Base-by-base conservation (phyloP, 2,888 invertebrate genomes). In the Icerya purchasi region DNA sequence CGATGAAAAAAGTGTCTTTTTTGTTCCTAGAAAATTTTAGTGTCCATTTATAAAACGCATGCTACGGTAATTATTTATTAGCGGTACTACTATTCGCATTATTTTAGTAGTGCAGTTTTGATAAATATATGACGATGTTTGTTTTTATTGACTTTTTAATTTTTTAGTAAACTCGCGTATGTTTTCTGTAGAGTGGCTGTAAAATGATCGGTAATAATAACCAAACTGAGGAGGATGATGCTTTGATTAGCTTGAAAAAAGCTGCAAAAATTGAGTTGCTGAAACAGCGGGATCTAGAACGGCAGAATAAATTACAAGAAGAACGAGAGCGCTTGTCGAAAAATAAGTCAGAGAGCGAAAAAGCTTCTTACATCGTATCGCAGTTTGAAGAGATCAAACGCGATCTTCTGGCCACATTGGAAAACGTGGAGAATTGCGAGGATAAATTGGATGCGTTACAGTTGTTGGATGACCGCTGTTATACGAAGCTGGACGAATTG, bases 401-500 rank as follows among this genome's bases (percentile, higher is more conserved):
- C 24, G 56, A 60, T 19, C 56, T 60, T 18, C 25, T 49, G 19
- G 24, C 56, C 10, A 23, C 21, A 18, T 19, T 60, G 21, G 53
- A 51, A 1, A 55, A 60, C 52, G 56, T 60, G 14, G 60, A 60
- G 53, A 56, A 60, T 21, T 24, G 21, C n/a, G 53, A 56, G 20
- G 60, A 56, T 2, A 55, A 55, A 1, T 56, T 53, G 49, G 60
- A 60, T 56, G 53, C 56, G 8, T 53, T 60, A 52, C 60, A 50
- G 2, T 53, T 56, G 53, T 56, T 60, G 52, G 53, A 56, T 52
- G 60, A 60, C 23, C 55, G 51, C 21, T 56, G 60, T 50, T 60
- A 53, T 52, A 49, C 53, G 22, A 60, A 60, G 52, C 25, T 60
- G 18, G 60, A 60, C 25, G 60, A 60, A 22, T 60, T 55, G 60